phyloP scores from a whole-genome alignment of 2,888 invertebrate genomes.

The Dromius quadrimaculatus region DNA sequence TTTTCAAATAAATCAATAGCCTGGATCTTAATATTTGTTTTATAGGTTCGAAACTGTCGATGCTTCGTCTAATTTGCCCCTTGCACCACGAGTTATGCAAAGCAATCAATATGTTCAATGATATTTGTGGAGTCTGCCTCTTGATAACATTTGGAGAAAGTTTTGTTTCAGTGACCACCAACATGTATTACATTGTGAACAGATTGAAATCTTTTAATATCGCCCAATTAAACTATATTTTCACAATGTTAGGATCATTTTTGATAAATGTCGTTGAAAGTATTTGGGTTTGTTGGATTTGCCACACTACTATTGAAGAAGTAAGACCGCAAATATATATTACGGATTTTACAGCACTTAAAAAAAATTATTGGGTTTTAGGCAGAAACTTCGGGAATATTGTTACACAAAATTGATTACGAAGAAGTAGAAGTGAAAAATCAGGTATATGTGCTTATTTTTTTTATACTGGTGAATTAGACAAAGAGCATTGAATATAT shows the following conservation, averaged over 20 bases:
- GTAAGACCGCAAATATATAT: constrained; percentile 53
- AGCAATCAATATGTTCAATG: constrained; percentile 56
- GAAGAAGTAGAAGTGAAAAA: constrained; percentile 60
- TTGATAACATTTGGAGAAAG: constrained; percentile 57
- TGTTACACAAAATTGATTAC: constrained; percentile 61
- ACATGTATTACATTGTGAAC: constrained; percentile 55
- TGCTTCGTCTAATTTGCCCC: constrained; percentile 55
- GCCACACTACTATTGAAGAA: constrained; percentile 58
- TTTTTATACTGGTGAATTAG: too few species aligned
- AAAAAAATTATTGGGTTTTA: constrained; percentile 54
- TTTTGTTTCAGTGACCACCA: constrained; percentile 58
- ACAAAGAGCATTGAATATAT: too few species aligned
- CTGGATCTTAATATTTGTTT: too few species aligned
- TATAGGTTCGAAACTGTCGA: constrained; percentile 54
- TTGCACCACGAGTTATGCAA: constrained; percentile 59
- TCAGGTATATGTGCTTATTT: constrained; percentile 50
- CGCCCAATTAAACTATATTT: background rate
- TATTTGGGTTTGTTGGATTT: constrained; percentile 57
- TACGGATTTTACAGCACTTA: too few species aligned
- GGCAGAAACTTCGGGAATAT: constrained; percentile 59
- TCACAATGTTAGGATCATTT: constrained; percentile 36
- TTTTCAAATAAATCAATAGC: too few species aligned
- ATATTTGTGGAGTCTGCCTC: constrained; percentile 58
- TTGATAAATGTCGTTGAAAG: constrained; percentile 55
- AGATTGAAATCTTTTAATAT: constrained; percentile 2